Evolutionary conservation across 2,113 vertebrate species (phyloP).

Genomic region (Cinclus cinclus): DNA sequence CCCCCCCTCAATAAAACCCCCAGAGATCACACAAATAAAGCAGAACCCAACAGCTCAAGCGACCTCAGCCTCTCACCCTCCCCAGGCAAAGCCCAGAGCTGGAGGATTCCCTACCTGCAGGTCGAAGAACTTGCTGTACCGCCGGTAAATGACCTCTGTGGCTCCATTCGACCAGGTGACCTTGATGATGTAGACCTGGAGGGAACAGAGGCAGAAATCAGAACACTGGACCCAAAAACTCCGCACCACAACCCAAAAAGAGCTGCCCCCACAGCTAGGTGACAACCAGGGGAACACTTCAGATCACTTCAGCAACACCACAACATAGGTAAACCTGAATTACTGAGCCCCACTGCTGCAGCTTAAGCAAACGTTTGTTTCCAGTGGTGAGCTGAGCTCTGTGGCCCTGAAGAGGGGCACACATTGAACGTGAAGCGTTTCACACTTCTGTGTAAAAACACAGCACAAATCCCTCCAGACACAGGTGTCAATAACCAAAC

Average conservation of each 20-base stretch:
- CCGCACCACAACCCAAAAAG: background rate
- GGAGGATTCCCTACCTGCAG: constrained; percentile 84
- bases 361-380: background rate
- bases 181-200: constrained; percentile 96
- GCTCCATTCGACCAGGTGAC: constrained; percentile 93
- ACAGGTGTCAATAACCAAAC: background rate
- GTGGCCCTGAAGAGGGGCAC: background rate
- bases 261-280: accelerated
- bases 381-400: background rate
- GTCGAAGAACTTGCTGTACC: constrained; percentile 99
- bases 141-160: constrained; percentile 91
- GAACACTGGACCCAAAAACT: background rate
- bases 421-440: accelerated
- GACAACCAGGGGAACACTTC: background rate
- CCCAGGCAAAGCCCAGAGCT: background rate
- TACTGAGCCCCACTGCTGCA: background rate
- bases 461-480: background rate
- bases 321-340: accelerated
- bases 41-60: background rate
- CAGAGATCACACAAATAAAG: background rate
- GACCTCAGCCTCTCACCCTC: accelerated
- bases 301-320: background rate
- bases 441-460: background rate
- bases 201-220: background rate
- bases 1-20: background rate